These are phyloP conservation scores for Bufo gargarizans DNA, from an alignment of 2,113 vertebrate genomes.

Conservation along the genomic window DNA sequence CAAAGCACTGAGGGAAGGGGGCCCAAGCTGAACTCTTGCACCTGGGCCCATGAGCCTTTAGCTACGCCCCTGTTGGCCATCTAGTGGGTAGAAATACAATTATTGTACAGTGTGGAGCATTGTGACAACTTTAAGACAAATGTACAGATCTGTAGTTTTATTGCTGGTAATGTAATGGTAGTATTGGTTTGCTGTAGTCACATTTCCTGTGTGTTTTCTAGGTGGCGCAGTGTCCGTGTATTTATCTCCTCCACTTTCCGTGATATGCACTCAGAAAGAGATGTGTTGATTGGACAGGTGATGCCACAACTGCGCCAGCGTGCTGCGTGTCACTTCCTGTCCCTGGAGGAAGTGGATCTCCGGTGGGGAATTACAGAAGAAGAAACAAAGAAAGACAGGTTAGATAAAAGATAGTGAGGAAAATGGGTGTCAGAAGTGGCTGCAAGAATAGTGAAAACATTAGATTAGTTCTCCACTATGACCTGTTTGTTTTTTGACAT, in stretches of 20 bases:
- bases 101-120: no score
- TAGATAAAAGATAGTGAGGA: neutral
- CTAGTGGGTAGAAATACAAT: no score
- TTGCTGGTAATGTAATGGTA: neutral
- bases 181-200: neutral
- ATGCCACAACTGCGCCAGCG: constrained; percentile 82
- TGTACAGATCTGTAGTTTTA: no score
- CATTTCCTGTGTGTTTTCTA: constrained; percentile 53
- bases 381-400: constrained; percentile 72
- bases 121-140: no score
- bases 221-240: constrained; percentile 80
- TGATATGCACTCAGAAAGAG: constrained; percentile 87
- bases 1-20: no score
- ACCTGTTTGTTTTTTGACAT: neutral
- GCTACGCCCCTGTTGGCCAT: no score
- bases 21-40: no score
- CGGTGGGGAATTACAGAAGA: constrained; percentile 89
- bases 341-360: constrained; percentile 84
- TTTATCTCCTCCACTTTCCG: constrained; percentile 91
- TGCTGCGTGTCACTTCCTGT: constrained; percentile 70
- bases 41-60: no score
- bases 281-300: constrained; percentile 78
- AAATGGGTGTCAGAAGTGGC: neutral
- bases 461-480: neutral
- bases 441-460: neutral